Conservation (phyloP, 2,888 invertebrate genomes). For the Plebejus argus region DNA sequence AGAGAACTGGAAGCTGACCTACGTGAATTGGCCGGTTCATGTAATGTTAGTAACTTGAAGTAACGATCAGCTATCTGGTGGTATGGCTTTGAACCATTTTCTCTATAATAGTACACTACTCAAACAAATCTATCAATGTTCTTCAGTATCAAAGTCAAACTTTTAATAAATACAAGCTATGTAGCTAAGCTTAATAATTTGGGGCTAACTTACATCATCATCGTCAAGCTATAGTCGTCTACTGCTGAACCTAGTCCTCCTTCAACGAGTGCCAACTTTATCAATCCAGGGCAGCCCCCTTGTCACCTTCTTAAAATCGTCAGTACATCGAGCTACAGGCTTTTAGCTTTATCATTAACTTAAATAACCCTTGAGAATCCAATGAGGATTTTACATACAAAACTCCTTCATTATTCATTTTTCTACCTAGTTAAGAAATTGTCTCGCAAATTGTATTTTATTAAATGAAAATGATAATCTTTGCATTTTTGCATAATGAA, state of each 20-base stretch:
- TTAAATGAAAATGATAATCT: conserved; percentile 30
- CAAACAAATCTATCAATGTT: too few species aligned
- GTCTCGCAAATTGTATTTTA: conserved; percentile 21
- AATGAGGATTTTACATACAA: neutral
- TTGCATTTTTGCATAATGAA: conserved; percentile 28
- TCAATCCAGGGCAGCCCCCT: too few species aligned
- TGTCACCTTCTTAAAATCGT: neutral
- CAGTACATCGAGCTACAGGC: neutral
- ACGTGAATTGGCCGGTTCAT: neutral
- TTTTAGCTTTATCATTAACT: neutral
- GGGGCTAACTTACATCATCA: too few species aligned
- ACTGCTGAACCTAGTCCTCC: too few species aligned
- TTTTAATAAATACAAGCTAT: too few species aligned
- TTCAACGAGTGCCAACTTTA: too few species aligned
- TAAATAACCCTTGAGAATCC: neutral
- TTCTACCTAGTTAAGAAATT: conserved; percentile 11
- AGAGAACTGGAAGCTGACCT: neutral
- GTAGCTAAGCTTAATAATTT: too few species aligned
- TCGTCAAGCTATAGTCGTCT: too few species aligned
- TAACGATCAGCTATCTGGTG: too few species aligned
- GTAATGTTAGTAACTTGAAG: neutral
- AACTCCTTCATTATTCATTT: conserved; percentile 11
- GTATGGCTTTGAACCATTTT: too few species aligned
- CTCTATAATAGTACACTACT: too few species aligned
- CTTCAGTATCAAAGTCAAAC: too few species aligned